Evolutionary conservation across 2,113 vertebrate genomes (phyloP), one percentile per base, ranked within the genome.

Genomic region (Cyanoramphus novaezelandiae): DNA sequence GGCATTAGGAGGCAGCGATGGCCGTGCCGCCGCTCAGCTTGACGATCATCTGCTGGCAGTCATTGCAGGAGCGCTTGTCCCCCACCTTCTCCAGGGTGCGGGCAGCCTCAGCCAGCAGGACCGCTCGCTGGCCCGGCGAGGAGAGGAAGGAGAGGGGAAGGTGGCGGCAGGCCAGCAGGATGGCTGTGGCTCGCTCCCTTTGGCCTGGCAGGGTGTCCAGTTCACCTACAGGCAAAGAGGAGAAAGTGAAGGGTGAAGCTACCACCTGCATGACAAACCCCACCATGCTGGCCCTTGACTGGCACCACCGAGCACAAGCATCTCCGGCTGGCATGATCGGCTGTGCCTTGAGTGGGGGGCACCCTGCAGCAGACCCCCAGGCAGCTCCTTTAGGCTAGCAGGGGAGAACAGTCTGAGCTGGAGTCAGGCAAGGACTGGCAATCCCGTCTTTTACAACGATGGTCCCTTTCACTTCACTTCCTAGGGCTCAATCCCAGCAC

Each of bases 11-110:
- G 86, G 99, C 99, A 0, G 99, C 99, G 0, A 99, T 99, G 95
- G 99, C 99, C 0, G 99, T 99, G 92, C 99, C 99, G 1, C 99
- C 99, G 0, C 99, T 98, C 91, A 99, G 98, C 78, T 99, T 98
- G 95, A 99, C 98, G 12, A 99, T 98, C 97, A 99, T 98, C 97
- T 99, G 99, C 95, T 99, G 99, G 95, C 99, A 99, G 98, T 99
- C 99, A 3, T 97, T 99, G 96, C 99, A 98, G 6, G 99, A 99
- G 33, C 99, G 99, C 3, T 98, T 99, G 98, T 99, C 99, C 15
- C 99, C 99, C 77, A 98, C 99, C 13, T 99, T 99, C 98, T 99
- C 99, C 98, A 99, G 97, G 15, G 99, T 99, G 90, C 99, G 99
- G 62, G 99, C 99, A 0, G 99, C 99, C 95, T 99, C 99, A 0